Evolutionary conservation across 2,888 invertebrate genomes (phyloP), one percentile per base, ranked within the genome.

Genomic region (Dioctria linearis): DNA sequence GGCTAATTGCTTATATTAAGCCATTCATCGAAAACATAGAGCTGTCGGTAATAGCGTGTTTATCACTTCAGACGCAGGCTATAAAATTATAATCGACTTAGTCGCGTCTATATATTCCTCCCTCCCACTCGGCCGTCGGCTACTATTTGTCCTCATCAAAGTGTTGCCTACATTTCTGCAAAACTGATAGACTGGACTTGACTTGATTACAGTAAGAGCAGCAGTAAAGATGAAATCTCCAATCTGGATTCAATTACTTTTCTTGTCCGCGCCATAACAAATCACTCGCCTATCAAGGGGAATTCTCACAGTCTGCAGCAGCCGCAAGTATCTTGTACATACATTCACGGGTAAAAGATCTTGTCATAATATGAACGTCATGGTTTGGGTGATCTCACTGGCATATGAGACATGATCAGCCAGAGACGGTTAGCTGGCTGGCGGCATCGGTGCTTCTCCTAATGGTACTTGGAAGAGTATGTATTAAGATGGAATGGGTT

Each of bases 171-270:
- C 54, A 54, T 4, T 54, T 54, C 54, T 43, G 40, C 43, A 46
- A 43, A 42, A 25, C 67, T 51, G n/a, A 39, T 37, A 37, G 65
- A 39, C 42, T 65, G n/a, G 40, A 39, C 9, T 25, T 25, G 2
- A 25, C 25, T 25, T 25, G 25, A 25, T 25, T 25, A 25, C 25
- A 25, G 25, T 25, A 25, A 25, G 25, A 25, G 25, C 25, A 25
- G 25, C 25, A 25, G 25, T 25, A 25, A 25, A 25, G 65, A n/a
- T 11, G 42, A 3, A 40, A 37, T 49, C 69, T 69, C 69, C 69
- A 69, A 69, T 69, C 69, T 69, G 69, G 69, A 69, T 51, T 69
- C 49, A 69, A 69, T 69, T 69, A 69, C 51, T 69, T 51, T 69
- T 69, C 69, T 69, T 69, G 69, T 67, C 67, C 49, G 49, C 67